Base-by-base conservation (phyloP, 92 coral and sea anemone genomes). In the Zoanthus solanderi region DNA sequence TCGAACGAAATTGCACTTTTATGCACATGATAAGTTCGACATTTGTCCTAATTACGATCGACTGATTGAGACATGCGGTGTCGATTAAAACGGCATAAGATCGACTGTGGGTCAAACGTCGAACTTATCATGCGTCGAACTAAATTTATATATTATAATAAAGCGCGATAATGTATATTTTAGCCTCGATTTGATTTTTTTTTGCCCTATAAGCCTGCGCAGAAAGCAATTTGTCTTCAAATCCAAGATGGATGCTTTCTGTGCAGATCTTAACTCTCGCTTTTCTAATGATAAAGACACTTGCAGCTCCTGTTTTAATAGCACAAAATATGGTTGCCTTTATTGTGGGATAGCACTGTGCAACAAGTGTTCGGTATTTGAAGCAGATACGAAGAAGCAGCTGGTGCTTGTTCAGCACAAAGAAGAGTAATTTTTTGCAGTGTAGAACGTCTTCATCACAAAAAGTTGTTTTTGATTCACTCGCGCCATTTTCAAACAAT, bases 271-370 rank as follows among this genome's bases (percentile, higher is more conserved):
- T 30, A 78, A 78, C 71, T 56, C 71, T 5, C 13, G 69, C 53
- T 78, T 78, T 31, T 31, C 71, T 57, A 48, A 57, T 58, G 71
- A 78, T 15, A 16, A 84, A 73, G 80, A 84, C 63, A 74, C 76
- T 79, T 90, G 93, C 72, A 56, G 60, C 71, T 46, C 66, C 61
- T 87, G 91, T 84, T 83, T 91, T 77, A 53, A 78, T 68, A 80
- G 54, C 14, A 91, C 93, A 63, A 84, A 77, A 63, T 91, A 91
- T 71, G 10, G 72, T 83, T 91, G 91, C 61, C 52, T 87, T 47
- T 15, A 56, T 53, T 90, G 93, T 71, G 52, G 84, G 69, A 30
- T 88, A 63, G 86, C 91, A 48, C 47, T 88, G 37, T 88, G 90
- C 68, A 84, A 79, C 78, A 68, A 78, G 63, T 92, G 92, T 65